These are phyloP conservation scores for Acanthiza pusilla DNA, from an alignment of 2,797 vertebrate genomes.

Conservation along the genomic window DNA sequence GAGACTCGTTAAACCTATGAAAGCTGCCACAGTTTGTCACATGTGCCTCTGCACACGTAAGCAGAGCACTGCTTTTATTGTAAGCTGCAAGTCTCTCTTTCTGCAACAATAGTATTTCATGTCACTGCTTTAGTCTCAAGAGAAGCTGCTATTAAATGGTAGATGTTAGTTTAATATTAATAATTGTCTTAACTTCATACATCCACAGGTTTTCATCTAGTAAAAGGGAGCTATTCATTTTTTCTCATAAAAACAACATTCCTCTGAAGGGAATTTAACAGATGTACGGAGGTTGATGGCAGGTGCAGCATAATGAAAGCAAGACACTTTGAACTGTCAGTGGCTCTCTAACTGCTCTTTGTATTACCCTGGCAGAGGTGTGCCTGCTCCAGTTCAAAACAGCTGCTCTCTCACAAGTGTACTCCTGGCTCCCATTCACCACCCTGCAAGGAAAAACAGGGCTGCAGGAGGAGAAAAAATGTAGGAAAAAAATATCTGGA, in stretches of 20 bases:
- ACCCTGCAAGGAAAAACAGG: slow-evolving; percentile 16
- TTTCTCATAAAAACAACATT: slow-evolving; percentile 66
- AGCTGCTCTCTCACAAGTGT: slow-evolving; percentile 66
- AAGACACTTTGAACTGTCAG: slow-evolving; percentile 67
- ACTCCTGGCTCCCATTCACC: slow-evolving; percentile 61
- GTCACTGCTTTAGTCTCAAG: slow-evolving; percentile 26
- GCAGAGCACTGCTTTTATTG: slow-evolving; percentile 29
- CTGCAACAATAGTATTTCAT: slow-evolving; percentile 40
- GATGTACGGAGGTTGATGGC: slow-evolving; percentile 47
- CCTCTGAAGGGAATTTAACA: slow-evolving; percentile 68
- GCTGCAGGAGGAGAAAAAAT: slow-evolving; percentile 1
- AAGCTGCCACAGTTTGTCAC: slow-evolving; percentile 54
- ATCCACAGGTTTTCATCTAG: slow-evolving; percentile 48
- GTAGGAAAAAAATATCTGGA: not conserved
- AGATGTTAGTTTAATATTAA: slow-evolving; percentile 64
- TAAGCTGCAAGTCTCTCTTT: not conserved
- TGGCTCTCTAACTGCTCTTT: slow-evolving; percentile 49
- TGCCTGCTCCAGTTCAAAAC: slow-evolving; percentile 63
- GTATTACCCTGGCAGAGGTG: slow-evolving; percentile 55
- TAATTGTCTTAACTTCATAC: slow-evolving; percentile 58
- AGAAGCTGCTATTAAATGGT: slow-evolving; percentile 43
- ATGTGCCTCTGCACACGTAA: slow-evolving; percentile 15
- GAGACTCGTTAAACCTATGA: slow-evolving; percentile 54
- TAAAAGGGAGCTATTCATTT: slow-evolving; percentile 59
- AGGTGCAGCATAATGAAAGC: slow-evolving; percentile 66